Evolutionary conservation across 2,888 invertebrate species (phyloP), one percentile per base, ranked within the genome.

Genomic region (Meganola albula): DNA sequence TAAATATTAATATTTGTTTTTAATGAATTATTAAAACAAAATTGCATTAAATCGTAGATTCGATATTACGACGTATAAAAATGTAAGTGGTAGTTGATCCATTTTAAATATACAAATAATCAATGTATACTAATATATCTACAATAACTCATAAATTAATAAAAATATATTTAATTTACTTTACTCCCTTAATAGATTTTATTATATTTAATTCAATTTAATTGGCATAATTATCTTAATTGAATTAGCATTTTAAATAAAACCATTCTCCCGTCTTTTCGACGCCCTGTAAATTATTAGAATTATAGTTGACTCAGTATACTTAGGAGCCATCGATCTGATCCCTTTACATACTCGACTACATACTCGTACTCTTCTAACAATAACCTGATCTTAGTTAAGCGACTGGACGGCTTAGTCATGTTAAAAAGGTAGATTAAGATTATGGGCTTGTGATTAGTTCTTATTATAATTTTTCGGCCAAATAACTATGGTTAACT

Each of bases 351-450:
- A 24, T 24, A 24, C 8, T 24, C 24, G 6, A 24, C 12, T 2
- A 8, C n/a, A 25, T 13, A 34, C 7, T 34, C 7, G 4, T 34
- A 34, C 6, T 34, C 34, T 22, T 28, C 34, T 22, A 34, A 13
- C 2, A 4, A 2, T 1, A 33, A 4, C 3, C 33, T 16, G n/a
- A 33, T 27, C 11, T 33, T 33, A 10, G 24, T 25, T 1, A 34
- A n/a, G 4, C 34, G 12, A 9, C 34, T 34, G 1, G 34, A 34
- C 1, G 28, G 34, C 21, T 34, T 14, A 9, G 7, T 21, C 21
- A 34, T 26, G 2, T 3, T 11, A 10, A 34, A 34, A 3, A 34
- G 13, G 6, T 34, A 34, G 2, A 27, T 3, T 12, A 33, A 7
- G n/a, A n/a, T n/a, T n/a, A n/a, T n/a, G 1, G 33, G 33, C 6